These are phyloP conservation scores for Brenthis ino DNA, from an alignment of 2,888 invertebrate genomes.

Conservation along the genomic window DNA sequence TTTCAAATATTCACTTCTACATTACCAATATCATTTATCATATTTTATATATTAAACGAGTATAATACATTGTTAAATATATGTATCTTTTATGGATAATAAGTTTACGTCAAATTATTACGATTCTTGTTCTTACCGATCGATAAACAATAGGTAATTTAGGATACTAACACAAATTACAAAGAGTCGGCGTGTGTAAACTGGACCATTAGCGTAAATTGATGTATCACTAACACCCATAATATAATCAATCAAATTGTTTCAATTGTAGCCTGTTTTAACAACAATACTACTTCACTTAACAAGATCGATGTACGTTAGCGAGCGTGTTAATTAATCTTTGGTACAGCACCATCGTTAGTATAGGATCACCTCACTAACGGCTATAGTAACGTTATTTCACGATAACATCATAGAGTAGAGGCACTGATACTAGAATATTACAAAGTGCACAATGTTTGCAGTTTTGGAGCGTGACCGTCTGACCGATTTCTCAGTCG, in stretches of 20 bases:
- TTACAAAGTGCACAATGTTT: constrained; percentile 27
- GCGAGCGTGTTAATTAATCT: neutral
- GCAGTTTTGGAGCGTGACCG: constrained; percentile 34
- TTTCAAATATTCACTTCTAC: no score
- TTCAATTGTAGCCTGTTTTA: constrained; percentile 18
- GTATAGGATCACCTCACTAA: neutral
- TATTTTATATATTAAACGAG: no score
- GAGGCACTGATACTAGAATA: neutral
- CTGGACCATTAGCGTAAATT: constrained; percentile 22
- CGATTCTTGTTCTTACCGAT: no score
- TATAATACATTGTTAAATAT: no score
- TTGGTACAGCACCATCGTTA: neutral
- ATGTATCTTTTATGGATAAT: no score
- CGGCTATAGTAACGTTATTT: constrained; percentile 13
- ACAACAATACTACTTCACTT: constrained; percentile 1
- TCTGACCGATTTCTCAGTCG: constrained; percentile 34
- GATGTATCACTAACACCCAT: constrained; percentile 22
- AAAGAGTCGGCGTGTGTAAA: constrained; percentile 25
- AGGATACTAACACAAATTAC: neutral
- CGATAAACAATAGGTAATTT: neutral
- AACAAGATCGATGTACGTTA: constrained; percentile 5
- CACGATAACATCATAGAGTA: constrained; percentile 1
- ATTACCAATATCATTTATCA: no score
- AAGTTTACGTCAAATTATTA: no score
- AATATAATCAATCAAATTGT: constrained; percentile 25